Percentiles rank a stretch among this genome's conserved stretches.
phyloP scores from a whole-genome alignment of 2,797 vertebrate genomes.

The Sebastes diploproa region DNA sequence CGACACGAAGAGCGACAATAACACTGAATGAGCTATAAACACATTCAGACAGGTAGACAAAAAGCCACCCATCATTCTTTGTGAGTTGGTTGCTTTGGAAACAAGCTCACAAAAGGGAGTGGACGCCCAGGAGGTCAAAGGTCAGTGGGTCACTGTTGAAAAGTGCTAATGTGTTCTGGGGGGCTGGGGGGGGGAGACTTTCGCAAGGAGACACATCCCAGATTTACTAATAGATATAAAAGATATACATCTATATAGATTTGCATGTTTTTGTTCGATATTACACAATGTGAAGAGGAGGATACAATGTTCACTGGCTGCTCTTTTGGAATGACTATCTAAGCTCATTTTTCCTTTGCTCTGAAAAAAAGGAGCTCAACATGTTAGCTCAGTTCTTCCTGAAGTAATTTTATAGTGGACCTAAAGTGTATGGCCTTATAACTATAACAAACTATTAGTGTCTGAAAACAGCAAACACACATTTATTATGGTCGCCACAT shows the following conservation, averaged over 20 bases:
- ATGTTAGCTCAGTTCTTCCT: not conserved
- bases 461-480: not conserved
- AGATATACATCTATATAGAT: not conserved
- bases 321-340: not conserved
- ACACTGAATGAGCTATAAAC: conserved; percentile 40
- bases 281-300: not conserved
- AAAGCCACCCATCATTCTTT: conserved; percentile 51
- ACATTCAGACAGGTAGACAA: conserved; percentile 58
- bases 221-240: not conserved
- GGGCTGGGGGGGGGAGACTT: not conserved
- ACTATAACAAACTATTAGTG: not conserved
- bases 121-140: conserved; percentile 46
- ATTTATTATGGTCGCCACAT: not conserved
- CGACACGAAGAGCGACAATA: conserved; percentile 25
- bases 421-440: not conserved
- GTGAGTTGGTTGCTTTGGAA: conserved; percentile 52
- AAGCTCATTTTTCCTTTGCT: not conserved
- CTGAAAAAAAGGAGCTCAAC: not conserved
- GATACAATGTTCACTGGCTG: not conserved
- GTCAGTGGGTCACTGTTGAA: conserved; percentile 50
- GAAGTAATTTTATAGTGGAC: not conserved
- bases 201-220: not conserved
- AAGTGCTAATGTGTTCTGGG: not conserved
- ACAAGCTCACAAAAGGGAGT: conserved; percentile 54
- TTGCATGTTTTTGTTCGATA: not conserved